Conservation (phyloP, 2,797 vertebrate species). For the Trachurus trachurus region DNA sequence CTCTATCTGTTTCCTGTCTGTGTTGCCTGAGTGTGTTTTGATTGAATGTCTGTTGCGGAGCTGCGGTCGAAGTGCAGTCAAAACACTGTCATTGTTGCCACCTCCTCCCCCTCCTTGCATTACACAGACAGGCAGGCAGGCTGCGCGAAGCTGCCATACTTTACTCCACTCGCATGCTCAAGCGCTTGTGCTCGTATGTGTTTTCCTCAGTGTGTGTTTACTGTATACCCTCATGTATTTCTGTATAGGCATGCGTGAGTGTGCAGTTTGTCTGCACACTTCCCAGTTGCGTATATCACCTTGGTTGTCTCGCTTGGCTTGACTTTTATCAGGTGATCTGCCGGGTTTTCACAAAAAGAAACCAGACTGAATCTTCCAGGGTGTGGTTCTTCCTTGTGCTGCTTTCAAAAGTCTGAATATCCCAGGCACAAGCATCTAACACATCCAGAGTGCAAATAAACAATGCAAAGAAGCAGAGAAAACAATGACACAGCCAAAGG, state of each 20-base stretch:
- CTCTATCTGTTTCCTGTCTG: slow-evolving; percentile 66
- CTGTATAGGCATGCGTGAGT: slow-evolving; percentile 10
- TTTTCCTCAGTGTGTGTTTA: slow-evolving; percentile 13
- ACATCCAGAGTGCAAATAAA: slow-evolving; percentile 37
- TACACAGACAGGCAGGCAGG: slow-evolving; percentile 45
- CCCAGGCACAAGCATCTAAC: slow-evolving; percentile 17
- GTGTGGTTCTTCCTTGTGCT: slow-evolving; percentile 31
- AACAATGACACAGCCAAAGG: slow-evolving; percentile 38
- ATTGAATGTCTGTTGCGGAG: slow-evolving; percentile 71
- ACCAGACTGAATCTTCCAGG: slow-evolving; percentile 22
- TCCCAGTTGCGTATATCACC: slow-evolving; percentile 17
- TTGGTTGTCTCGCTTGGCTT: slow-evolving; percentile 33
- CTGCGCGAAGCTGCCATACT: slow-evolving; percentile 57
- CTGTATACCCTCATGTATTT: slow-evolving; percentile 29
- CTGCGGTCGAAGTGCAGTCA: slow-evolving; percentile 66
- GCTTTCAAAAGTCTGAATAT: slow-evolving; percentile 35
- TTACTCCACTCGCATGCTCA: slow-evolving; percentile 52
- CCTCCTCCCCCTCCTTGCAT: slow-evolving; percentile 45
- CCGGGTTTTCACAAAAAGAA: slow-evolving; percentile 18
- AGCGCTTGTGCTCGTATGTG: slow-evolving; percentile 32
- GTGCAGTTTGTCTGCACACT: slow-evolving; percentile 19
- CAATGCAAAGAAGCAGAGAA: slow-evolving; percentile 19
- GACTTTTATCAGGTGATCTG: slow-evolving; percentile 51
- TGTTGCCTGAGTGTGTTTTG: slow-evolving; percentile 65
- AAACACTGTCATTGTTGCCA: slow-evolving; percentile 73